Evolutionary conservation across 2,888 invertebrate species (phyloP), one percentile per base, ranked within the genome.

Genomic region (Troglohyphantes excavatus): DNA sequence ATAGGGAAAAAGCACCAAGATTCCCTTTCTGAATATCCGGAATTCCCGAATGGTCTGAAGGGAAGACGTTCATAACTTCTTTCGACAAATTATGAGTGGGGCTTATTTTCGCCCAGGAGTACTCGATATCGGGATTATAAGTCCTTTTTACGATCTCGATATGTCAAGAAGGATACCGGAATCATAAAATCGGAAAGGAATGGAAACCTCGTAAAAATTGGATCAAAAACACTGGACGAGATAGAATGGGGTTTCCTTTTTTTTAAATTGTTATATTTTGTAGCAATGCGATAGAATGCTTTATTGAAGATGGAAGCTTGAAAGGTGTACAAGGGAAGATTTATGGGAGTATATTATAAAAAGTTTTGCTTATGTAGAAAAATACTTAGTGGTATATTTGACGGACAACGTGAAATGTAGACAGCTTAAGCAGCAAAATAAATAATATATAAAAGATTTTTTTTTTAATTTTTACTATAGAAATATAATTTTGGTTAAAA

Each of bases 121-220:
- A 53, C 61, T 81, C 43, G 63, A 19, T 33, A 43, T 23, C 26
- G 13, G 81, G 59, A 73, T 81, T 87, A 87, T 81, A 87, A 87
- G 72, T 81, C 67, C 87, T 79, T 73, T 87, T 87, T 87, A 87
- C 81, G 87, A 81, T 65, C 81, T 81, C 73, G 81, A 81, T 73
- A 81, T 81, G 87, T 87, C 87, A 81, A 21, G 79, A 87, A 87
- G 75, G 67, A 53, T 81, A 63, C 81, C 43, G 29, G 65, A 87
- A 87, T 81, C 87, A 87, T 87, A 87, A 87, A 87, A 81, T 26
- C 33, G 67, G 17, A 21, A 72, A 78, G 11, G 11, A 83, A 46
- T 39, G 82, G 53, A 75, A 73, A 73, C 39, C 33, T 27, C 27
- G 11, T 65, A 27, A 27, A 33, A 83, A 67, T 33, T 82, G 68